These are phyloP conservation scores for Parochlus steinenii DNA, from an alignment of 2,888 invertebrate species.

Conservation along the genomic window DNA sequence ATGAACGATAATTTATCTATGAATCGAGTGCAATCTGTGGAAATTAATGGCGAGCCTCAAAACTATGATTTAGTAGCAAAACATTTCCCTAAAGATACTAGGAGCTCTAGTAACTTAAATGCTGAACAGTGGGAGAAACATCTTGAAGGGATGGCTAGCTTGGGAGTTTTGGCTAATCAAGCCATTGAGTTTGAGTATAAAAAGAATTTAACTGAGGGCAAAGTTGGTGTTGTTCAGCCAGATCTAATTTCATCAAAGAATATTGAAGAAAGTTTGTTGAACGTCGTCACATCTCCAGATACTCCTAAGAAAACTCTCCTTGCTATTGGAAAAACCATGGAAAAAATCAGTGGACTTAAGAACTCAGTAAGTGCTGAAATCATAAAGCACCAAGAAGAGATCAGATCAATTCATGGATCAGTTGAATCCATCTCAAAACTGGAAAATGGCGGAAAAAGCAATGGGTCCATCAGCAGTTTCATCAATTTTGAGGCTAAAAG, in stretches of 20 bases:
- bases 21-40: conserved; percentile 54
- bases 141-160: conserved; percentile 23
- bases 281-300: conserved; percentile 6
- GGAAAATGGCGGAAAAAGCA: conserved; percentile 33
- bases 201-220: conserved; percentile 25
- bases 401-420: not conserved
- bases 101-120: conserved; percentile 22
- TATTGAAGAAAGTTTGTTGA: conserved; percentile 12
- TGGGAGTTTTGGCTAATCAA: conserved; percentile 27
- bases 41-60: conserved; percentile 39
- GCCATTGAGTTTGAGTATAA: conserved; percentile 28
- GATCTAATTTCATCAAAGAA: conserved; percentile 22
- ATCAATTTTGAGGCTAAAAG: conserved; percentile 30
- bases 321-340: not conserved
- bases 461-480: conserved; percentile 33
- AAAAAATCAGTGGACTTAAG: conserved; percentile 8
- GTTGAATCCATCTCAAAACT: conserved; percentile 19
- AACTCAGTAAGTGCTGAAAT: too few relatives aligned
- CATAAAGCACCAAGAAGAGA: conserved; percentile 1
- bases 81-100: conserved; percentile 27
- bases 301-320: conserved; percentile 13
- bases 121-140: conserved; percentile 27
- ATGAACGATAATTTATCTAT: conserved; percentile 63
- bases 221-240: conserved; percentile 22
- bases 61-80: conserved; percentile 32